These are phyloP conservation scores for Agrotis clavis DNA, from an alignment of 2,888 invertebrate genomes.

Conservation along the genomic window DNA sequence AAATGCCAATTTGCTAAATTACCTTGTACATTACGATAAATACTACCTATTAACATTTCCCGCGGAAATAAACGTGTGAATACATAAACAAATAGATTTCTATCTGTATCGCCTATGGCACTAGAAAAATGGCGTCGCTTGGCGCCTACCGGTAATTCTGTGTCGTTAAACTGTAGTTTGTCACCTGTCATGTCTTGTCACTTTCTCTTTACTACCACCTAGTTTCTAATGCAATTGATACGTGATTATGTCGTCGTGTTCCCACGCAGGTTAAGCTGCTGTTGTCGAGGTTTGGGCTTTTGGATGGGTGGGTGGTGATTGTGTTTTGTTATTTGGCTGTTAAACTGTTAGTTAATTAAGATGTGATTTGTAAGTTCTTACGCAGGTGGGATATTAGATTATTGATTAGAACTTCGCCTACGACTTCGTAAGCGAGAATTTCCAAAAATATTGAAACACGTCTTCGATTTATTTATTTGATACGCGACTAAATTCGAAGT, in stretches of 20 bases:
- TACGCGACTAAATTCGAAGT: too few species aligned
- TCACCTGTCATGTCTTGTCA: slow-evolving; percentile 46
- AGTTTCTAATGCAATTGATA: slow-evolving; percentile 50
- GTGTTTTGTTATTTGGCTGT: background rate
- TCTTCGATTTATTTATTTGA: too few species aligned
- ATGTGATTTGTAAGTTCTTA: background rate
- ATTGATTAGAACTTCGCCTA: too few species aligned
- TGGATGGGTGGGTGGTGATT: slow-evolving; percentile 34
- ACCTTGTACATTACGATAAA: too few species aligned
- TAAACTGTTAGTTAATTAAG: background rate
- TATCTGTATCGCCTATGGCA: background rate
- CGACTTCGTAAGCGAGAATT: too few species aligned
- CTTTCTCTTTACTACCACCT: slow-evolving; percentile 43
- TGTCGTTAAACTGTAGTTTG: slow-evolving; percentile 48
- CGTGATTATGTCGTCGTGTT: slow-evolving; percentile 40
- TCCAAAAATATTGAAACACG: too few species aligned
- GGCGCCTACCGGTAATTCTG: slow-evolving; percentile 26
- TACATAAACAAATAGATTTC: slow-evolving; percentile 4
- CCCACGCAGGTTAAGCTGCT: slow-evolving; percentile 45
- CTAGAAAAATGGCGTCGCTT: slow-evolving; percentile 35
- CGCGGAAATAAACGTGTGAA: slow-evolving; percentile 27
- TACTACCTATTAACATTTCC: background rate
- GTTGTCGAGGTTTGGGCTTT: slow-evolving; percentile 17
- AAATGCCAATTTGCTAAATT: too few species aligned
- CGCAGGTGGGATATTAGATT: too few species aligned